Evolutionary conservation across 2,888 invertebrate species (phyloP).

Genomic region (Phengaris arion): DNA sequence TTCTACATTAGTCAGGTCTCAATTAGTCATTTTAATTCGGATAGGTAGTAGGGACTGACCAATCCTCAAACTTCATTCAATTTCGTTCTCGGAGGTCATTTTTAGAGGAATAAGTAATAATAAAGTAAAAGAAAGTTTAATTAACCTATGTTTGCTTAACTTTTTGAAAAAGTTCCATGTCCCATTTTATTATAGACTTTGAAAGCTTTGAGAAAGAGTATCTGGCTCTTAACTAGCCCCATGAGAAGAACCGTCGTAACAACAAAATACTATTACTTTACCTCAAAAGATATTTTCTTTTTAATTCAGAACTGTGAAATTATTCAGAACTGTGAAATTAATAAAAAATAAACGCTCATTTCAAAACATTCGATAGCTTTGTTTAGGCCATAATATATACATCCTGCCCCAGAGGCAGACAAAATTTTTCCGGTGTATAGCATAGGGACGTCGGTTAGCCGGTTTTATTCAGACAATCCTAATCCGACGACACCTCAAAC

Average conservation of each 20-base stretch:
- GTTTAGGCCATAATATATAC: not conserved
- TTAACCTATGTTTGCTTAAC: not conserved
- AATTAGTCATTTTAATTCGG: not conserved
- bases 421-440: constrained; percentile 21
- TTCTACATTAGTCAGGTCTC: not conserved
- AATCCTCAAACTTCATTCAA: not conserved
- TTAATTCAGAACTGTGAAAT: not conserved
- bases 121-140: not conserved
- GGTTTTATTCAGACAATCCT: constrained; percentile 8
- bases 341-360: not conserved
- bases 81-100: not conserved
- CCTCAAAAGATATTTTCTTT: not conserved
- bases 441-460: constrained; percentile 17
- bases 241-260: too few relatives aligned
- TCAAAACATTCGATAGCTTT: not conserved
- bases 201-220: too few relatives aligned
- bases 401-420: constrained; percentile 4
- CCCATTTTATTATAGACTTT: too few relatives aligned
- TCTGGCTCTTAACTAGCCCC: too few relatives aligned
- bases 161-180: too few relatives aligned
- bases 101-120: too few relatives aligned
- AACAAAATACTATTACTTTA: not conserved
- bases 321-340: not conserved
- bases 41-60: not conserved
- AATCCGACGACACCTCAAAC: constrained; percentile 3